phyloP scores from a whole-genome alignment of 2,888 invertebrate species.

The Osedax frankpressi region DNA sequence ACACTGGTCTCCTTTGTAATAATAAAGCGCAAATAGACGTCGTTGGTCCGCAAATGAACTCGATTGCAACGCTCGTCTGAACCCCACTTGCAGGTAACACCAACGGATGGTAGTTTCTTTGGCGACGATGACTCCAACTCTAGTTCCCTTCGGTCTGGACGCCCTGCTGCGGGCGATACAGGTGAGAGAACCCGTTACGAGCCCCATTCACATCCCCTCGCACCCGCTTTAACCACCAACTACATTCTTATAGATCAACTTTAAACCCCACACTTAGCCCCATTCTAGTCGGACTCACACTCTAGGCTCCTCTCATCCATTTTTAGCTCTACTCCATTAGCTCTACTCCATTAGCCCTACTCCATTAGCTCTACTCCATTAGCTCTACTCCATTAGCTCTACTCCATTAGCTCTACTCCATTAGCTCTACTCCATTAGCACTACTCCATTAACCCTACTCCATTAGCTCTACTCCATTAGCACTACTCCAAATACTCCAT shows the following conservation, averaged over 20 bases:
- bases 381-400: too few relatives aligned
- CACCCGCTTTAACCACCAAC: not conserved
- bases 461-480: too few relatives aligned
- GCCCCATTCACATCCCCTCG: not conserved
- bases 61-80: too few relatives aligned
- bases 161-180: too few relatives aligned
- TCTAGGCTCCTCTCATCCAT: not conserved
- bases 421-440: too few relatives aligned
- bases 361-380: not conserved
- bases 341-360: not conserved
- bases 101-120: not conserved
- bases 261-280: not conserved
- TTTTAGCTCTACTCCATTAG: not conserved
- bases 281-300: too few relatives aligned
- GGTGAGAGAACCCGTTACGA: not conserved
- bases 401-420: too few relatives aligned
- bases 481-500: too few relatives aligned
- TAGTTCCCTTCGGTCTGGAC: not conserved
- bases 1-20: too few relatives aligned
- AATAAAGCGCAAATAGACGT: too few relatives aligned
- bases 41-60: too few relatives aligned
- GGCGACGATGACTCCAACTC: not conserved
- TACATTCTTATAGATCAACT: not conserved
- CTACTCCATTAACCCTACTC: too few relatives aligned
- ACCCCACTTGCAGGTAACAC: not conserved